Base-by-base conservation (phyloP, 2,113 vertebrate species). In the Apteryx owenii region DNA sequence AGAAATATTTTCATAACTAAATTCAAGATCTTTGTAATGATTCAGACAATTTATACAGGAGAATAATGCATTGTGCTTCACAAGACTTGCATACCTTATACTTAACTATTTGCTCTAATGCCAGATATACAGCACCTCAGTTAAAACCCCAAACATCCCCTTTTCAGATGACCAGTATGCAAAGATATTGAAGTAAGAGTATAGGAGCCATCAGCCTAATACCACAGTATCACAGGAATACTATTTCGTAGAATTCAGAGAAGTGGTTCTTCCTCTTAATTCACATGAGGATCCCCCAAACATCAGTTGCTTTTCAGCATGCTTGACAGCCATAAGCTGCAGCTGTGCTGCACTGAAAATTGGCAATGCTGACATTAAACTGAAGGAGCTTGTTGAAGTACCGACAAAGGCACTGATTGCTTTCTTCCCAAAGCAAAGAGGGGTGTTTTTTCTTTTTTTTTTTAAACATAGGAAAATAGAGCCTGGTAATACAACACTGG, bases 361-460 rank as follows among this genome's bases (percentile, higher is more conserved):
- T 95, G 96, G 95, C 96, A 97, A 65, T 86, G 89, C 94, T 96
- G 84, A 97, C 96, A 96, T 89, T 89, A 93, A 96, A 96, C 79
- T 96, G 96, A 95, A 91, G 94, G 61, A 97, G 92, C 96, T 97
- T 96, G 92, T 88, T 94, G 46, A 96, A 98, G 90, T 96, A 86
- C 91, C 90, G 90, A 98, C 97, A 98, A 98, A 98, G 88, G 95
- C 95, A 96, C 89, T 98, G 97, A 97, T 97, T 98, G 96, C 96
- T 86, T 97, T 97, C 79, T 97, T 95, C 68, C 77, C 79, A 94
- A 91, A 94, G 40, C 89, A 95, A 70, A 69, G 50, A 33, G 54
- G 72, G 19, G 88, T 48, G 84, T 13, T 61, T 64, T 58, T n/a
- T 50, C 12, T 20, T 96, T 88, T 77, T 83, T 81, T 64, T 56